These are phyloP conservation scores for Drosophila subquinaria DNA, from an alignment of 2,888 invertebrate species.

Conservation along the genomic window DNA sequence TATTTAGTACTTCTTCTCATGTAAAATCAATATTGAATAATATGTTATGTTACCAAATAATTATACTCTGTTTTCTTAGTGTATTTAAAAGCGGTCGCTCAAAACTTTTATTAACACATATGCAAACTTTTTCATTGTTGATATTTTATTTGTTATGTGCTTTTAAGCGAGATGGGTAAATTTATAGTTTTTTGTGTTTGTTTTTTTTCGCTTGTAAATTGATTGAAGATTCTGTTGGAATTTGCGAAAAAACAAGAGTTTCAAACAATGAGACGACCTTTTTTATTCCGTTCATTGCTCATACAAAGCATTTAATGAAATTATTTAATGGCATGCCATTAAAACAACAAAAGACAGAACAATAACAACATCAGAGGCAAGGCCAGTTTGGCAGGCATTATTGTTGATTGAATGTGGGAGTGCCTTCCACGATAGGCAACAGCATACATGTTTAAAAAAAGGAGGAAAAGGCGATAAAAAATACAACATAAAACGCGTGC, in stretches of 20 bases:
- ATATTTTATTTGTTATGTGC: slow-evolving; percentile 7
- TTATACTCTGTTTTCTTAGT: slow-evolving; percentile 1
- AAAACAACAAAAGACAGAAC: slow-evolving; percentile 67
- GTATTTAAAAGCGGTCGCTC: slow-evolving; percentile 9
- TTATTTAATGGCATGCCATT: slow-evolving; percentile 78
- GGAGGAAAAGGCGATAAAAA: neutral
- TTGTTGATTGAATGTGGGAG: slow-evolving; percentile 66
- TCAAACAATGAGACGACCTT: slow-evolving; percentile 54
- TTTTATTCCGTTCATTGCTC: slow-evolving; percentile 49
- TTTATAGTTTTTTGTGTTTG: slow-evolving; percentile 18
- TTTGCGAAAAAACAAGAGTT: slow-evolving; percentile 27
- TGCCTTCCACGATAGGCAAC: slow-evolving; percentile 29
- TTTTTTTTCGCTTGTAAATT: slow-evolving; percentile 39
- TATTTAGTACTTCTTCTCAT: neutral
- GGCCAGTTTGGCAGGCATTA: slow-evolving; percentile 34
- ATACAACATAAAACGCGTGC: slow-evolving; percentile 42
- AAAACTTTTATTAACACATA: slow-evolving; percentile 15
- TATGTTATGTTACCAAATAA: no score
- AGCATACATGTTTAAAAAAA: slow-evolving; percentile 9
- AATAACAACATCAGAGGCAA: slow-evolving; percentile 32
- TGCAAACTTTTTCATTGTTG: slow-evolving; percentile 12
- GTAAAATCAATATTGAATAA: neutral
- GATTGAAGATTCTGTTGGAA: slow-evolving; percentile 55
- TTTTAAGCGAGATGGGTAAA: slow-evolving; percentile 8
- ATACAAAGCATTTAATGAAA: slow-evolving; percentile 76